These are phyloP conservation scores for Pachyuromys duprasi DNA, from an alignment of 2,797 vertebrate genomes.

Conservation along the genomic window DNA sequence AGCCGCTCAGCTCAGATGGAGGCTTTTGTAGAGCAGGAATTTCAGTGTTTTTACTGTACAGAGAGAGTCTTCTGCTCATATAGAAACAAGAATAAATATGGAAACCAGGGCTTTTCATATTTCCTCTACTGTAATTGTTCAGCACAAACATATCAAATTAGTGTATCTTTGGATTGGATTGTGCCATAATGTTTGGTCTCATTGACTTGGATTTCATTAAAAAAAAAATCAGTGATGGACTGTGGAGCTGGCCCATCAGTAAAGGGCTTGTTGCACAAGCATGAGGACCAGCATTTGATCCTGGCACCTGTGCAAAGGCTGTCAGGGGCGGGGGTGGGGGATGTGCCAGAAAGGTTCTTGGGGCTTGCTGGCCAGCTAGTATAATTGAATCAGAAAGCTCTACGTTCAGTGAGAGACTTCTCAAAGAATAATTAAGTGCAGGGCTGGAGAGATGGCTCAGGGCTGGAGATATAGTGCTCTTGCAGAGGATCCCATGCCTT, in stretches of 20 bases:
- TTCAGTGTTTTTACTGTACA: too few species aligned
- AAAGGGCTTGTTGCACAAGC: neutral
- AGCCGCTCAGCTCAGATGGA: neutral
- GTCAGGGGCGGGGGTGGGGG: too few species aligned
- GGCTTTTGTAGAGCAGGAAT: neutral
- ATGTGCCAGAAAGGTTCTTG: neutral
- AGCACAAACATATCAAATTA: neutral
- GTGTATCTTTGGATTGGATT: neutral
- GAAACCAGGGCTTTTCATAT: neutral
- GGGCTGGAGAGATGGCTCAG: neutral
- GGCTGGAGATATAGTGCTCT: neutral
- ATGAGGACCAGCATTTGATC: neutral
- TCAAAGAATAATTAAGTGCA: neutral
- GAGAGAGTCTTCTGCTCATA: neutral
- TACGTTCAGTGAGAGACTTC: neutral
- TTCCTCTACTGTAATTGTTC: neutral
- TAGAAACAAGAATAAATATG: neutral
- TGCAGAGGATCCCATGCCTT: neutral
- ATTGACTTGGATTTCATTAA: neutral
- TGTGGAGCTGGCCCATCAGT: neutral
- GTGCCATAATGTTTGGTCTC: neutral
- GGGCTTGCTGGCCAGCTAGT: neutral
- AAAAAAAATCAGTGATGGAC: neutral
- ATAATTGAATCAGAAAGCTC: neutral
- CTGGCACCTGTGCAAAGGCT: neutral